Conservation (phyloP, 1,140 invertebrate species). For the Bicyclus anynana region DNA sequence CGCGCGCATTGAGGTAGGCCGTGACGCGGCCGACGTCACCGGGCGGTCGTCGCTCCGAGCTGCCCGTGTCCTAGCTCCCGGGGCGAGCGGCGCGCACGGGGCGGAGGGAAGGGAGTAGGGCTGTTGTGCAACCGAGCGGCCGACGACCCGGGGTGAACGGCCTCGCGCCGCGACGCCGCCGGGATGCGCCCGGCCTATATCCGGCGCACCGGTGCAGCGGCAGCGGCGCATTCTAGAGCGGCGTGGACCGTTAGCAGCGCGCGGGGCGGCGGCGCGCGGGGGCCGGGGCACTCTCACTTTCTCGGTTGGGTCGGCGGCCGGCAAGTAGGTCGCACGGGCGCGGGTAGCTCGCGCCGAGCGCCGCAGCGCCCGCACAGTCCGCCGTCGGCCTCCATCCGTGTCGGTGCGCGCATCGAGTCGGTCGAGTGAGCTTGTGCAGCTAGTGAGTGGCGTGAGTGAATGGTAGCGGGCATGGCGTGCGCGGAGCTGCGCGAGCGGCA, state of each 20-base stretch:
- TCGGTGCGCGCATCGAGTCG: constrained; percentile 48
- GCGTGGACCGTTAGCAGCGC: constrained; percentile 67
- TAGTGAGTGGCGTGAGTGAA: constrained; percentile 49
- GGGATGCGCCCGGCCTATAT: constrained; percentile 75
- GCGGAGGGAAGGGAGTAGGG: constrained; percentile 32
- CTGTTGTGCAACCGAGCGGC: constrained; percentile 69
- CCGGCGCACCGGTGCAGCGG: constrained; percentile 73
- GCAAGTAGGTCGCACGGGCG: constrained; percentile 82
- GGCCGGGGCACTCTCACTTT: constrained; percentile 79
- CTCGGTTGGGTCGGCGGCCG: constrained; percentile 81
- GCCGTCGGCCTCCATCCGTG: constrained; percentile 59
- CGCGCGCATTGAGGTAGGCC: constrained; percentile 74
- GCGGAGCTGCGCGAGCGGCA: constrained; percentile 69
- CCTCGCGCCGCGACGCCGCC: constrained; percentile 66
- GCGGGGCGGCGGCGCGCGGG: constrained; percentile 36
- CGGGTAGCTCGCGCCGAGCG: constrained; percentile 77
- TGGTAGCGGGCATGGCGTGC: constrained; percentile 66
- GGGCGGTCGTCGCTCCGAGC: constrained; percentile 61
- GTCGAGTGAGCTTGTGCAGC: constrained; percentile 48
- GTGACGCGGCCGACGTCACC: constrained; percentile 67
- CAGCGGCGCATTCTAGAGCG: constrained; percentile 74
- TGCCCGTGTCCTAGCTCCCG: constrained; percentile 58
- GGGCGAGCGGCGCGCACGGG: constrained; percentile 40
- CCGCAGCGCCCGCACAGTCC: constrained; percentile 71
- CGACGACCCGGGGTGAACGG: constrained; percentile 71